These are phyloP conservation scores for Oryzias curvinotus DNA, from an alignment of 2,113 vertebrate species.

Conservation along the genomic window DNA sequence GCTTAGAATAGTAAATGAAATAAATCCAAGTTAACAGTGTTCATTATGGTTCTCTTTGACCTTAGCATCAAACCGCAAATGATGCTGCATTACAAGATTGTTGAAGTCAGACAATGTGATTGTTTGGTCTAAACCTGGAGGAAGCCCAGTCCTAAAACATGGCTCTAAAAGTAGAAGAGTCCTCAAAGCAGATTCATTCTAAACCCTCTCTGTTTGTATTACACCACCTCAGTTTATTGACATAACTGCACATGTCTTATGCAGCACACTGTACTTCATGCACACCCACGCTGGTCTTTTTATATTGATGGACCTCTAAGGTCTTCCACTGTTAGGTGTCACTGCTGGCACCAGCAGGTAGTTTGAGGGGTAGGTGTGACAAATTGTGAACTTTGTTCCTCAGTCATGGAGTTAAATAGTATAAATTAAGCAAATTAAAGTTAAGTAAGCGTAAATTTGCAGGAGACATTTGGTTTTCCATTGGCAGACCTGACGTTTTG, in stretches of 20 bases:
- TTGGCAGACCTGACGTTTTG: conserved; percentile 25
- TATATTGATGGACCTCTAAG: conserved; percentile 56
- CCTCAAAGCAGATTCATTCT: conserved; percentile 40
- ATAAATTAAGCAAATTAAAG: too few species aligned
- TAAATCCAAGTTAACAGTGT: neutral
- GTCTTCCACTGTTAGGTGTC: conserved; percentile 46
- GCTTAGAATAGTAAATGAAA: neutral
- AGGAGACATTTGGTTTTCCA: too few species aligned
- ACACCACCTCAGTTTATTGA: conserved; percentile 71
- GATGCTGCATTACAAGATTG: neutral
- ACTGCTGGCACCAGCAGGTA: too few species aligned
- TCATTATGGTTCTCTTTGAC: neutral
- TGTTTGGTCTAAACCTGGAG: neutral
- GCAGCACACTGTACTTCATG: conserved; percentile 32
- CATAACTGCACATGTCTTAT: conserved; percentile 51
- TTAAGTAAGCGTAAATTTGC: too few species aligned
- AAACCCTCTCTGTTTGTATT: conserved; percentile 60
- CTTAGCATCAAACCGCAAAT: conserved; percentile 6
- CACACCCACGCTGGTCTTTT: conserved; percentile 63
- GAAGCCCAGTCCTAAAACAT: conserved; percentile 17
- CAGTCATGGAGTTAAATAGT: too few species aligned
- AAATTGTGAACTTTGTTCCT: too few species aligned
- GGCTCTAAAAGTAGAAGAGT: conserved; percentile 19
- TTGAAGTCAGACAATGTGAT: neutral
- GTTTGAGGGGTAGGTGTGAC: too few species aligned